phyloP scores from a whole-genome alignment of 2,797 vertebrate genomes.

The Bothrops alternatus region DNA sequence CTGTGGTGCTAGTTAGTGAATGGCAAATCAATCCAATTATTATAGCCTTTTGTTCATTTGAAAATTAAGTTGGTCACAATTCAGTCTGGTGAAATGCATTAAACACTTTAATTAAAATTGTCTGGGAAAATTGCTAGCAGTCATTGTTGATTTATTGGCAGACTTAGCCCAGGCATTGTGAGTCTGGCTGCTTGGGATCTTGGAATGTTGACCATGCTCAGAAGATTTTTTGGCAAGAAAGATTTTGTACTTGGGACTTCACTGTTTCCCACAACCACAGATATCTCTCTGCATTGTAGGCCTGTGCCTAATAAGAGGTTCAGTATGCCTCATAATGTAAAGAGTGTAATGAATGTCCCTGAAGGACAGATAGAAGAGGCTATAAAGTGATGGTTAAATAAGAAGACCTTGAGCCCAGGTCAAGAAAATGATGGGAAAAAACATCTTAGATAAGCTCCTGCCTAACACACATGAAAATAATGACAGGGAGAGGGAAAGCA shows the following conservation, averaged over 20 bases:
- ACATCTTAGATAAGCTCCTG: neutral
- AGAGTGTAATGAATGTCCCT: neutral
- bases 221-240: neutral
- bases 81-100: neutral
- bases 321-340: neutral
- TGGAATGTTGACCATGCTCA: neutral
- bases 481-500: neutral
- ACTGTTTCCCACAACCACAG: neutral
- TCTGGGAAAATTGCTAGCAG: neutral
- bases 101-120: neutral
- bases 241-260: neutral
- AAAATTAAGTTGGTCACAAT: neutral
- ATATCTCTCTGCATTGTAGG: neutral
- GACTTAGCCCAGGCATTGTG: neutral
- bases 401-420: neutral
- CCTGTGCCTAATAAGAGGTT: neutral
- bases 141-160: neutral
- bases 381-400: neutral
- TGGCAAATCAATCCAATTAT: neutral
- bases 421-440: neutral
- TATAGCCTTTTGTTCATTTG: neutral
- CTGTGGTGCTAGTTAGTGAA: neutral
- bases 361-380: neutral
- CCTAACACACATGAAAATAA: neutral
- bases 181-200: neutral